Evolutionary conservation across 2,797 vertebrate species (phyloP), one percentile per base, ranked within the genome.

Genomic region (Apogon talboti): DNA sequence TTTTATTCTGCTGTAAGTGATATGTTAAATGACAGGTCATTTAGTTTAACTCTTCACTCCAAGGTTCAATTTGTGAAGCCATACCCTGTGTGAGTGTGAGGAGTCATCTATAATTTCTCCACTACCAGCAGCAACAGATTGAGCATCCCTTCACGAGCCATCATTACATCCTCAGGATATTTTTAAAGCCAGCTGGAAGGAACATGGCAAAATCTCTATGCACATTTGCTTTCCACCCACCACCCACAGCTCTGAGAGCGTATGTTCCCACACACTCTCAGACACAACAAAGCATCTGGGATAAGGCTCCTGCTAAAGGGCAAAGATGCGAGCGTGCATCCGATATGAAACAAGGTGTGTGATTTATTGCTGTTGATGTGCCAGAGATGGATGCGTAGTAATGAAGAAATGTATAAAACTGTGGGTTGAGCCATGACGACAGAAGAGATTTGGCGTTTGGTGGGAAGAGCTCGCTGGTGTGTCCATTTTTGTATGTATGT

Each of bases 261-360:
- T 87, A 86, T 89, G 89, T 87, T 90, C 87, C 89, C 84, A 89
- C 87, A 78, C 80, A 43, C 80, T 85, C 85, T 77, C 84, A 91
- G 88, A 89, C 89, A 89, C 90, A 91, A 92, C 89, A 90, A 87
- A 91, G 88, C 87, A 87, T 86, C 85, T 76, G 76, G 74, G 83
- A 79, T 44, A 81, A 78, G 77, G 57, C 76, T 81, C 58, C 72
- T 10, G 79, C 88, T 81, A 83, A 85, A 87, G 90, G 86, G 78
- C 82, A 82, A 71, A 80, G 58, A 84, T 77, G 56, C 55, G 42
- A 66, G 63, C 61, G 41, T 0, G 66, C 79, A 85, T 74, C 71
- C 24, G 11, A 81, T 86, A 71, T 45, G 33, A 83, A 86, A 82
- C 49, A 51, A 72, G 78, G 71, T 65, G 56, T 40, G 2, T n/a